phyloP scores from a whole-genome alignment of 2,797 vertebrate species.

The Platyrinchus mystaceus region DNA sequence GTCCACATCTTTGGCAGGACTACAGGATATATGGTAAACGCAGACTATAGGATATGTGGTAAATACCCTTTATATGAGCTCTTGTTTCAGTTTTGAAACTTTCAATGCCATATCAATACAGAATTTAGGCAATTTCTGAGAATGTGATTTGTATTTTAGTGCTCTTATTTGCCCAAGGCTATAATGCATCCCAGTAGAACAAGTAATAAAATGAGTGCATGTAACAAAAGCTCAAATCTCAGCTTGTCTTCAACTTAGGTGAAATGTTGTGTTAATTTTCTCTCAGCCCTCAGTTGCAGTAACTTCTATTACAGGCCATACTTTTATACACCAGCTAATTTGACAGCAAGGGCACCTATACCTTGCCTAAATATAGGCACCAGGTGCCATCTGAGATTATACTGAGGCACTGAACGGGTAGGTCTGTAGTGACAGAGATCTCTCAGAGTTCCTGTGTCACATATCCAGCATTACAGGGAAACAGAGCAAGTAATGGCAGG shows the following conservation, averaged over 20 bases:
- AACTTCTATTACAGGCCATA: background rate
- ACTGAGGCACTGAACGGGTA: background rate
- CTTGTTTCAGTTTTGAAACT: background rate
- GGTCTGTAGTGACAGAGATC: background rate
- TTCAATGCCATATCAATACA: background rate
- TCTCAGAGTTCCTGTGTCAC: background rate
- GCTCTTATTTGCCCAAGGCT: background rate
- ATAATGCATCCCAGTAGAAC: background rate
- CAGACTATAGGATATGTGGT: background rate
- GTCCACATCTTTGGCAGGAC: background rate
- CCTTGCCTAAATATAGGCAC: background rate
- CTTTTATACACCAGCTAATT: background rate
- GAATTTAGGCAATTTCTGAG: background rate
- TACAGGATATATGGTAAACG: background rate
- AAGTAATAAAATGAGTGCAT: background rate
- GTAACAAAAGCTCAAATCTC: background rate
- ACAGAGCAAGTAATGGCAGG: background rate
- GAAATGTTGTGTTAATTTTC: background rate
- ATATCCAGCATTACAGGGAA: background rate
- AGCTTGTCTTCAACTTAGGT: rapidly evolving
- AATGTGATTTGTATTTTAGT: background rate
- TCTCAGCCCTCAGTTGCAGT: background rate
- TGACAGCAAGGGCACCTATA: background rate
- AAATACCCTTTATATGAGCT: background rate
- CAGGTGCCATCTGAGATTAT: background rate